These are phyloP conservation scores for Magallana nippona DNA, from an alignment of 2,888 invertebrate species.

Conservation along the genomic window DNA sequence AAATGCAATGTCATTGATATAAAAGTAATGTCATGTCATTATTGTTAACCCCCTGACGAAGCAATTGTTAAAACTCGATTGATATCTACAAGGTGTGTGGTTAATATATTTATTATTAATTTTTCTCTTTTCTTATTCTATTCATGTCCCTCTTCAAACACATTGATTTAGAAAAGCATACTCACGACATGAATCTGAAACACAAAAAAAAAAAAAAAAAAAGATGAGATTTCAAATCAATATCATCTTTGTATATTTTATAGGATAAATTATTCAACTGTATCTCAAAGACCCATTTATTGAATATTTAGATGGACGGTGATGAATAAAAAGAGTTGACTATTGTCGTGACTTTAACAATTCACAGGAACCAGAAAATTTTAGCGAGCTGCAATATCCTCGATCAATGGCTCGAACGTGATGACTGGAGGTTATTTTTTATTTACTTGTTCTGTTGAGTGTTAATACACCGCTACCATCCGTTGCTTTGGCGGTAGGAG, in stretches of 20 bases:
- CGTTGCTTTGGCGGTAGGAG: constrained; percentile 16
- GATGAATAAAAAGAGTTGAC: background rate
- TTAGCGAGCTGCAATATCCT: background rate
- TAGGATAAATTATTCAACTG: background rate
- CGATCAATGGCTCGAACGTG: background rate
- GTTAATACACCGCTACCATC: constrained; percentile 40
- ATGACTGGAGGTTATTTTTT: background rate
- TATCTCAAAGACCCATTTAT: background rate
- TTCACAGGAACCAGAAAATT: no score
- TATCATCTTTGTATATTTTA: background rate
- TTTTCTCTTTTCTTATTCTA: background rate
- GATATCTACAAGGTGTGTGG: no score
- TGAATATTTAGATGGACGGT: background rate
- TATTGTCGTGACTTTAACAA: no score
- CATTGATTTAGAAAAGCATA: background rate
- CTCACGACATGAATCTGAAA: constrained; percentile 22
- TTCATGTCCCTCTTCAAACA: background rate
- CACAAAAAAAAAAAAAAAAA: no score
- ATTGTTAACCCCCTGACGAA: no score
- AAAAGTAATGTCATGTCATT: no score
- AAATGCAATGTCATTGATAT: no score
- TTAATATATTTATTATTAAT: background rate
- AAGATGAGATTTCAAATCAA: background rate
- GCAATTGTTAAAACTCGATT: no score
- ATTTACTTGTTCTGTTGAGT: constrained; percentile 11